These are phyloP conservation scores for Cladopsammia gracilis DNA, from an alignment of 64 coral and sea anemone genomes.

Conservation along the genomic window DNA sequence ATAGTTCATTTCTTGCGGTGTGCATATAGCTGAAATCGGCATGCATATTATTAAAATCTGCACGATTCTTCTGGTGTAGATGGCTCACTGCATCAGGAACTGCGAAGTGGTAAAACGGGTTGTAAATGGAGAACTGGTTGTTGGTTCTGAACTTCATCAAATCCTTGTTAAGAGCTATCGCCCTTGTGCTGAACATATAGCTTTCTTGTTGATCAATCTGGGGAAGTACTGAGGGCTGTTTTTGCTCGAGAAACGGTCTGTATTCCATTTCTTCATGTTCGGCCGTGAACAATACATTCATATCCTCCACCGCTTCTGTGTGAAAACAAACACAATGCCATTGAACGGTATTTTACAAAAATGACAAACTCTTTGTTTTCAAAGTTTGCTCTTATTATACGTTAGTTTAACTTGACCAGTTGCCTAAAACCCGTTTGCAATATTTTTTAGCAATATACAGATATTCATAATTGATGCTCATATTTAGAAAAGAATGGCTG, in stretches of 20 bases:
- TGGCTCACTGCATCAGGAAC: not conserved
- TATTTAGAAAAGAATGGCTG: no score
- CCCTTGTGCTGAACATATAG: not conserved
- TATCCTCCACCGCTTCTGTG: not conserved
- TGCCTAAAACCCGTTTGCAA: not conserved
- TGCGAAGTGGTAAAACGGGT: not conserved
- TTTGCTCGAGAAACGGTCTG: not conserved
- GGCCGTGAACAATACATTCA: not conserved
- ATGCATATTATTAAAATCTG: not conserved
- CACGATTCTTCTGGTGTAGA: not conserved
- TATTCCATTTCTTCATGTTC: not conserved
- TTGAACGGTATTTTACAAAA: no score
- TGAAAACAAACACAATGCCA: not conserved
- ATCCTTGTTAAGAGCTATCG: not conserved
- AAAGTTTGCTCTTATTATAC: not conserved
- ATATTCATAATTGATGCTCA: no score
- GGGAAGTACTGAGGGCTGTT: not conserved
- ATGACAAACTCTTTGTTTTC: not conserved
- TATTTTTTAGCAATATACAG: not conserved
- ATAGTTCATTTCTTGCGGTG: not conserved
- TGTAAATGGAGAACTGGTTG: slow-evolving; percentile 13
- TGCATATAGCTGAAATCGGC: not conserved
- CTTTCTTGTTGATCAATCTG: not conserved
- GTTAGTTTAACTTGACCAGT: not conserved
- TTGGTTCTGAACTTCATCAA: not conserved